Evolutionary conservation across 1,140 invertebrate genomes (phyloP), one percentile per base, ranked within the genome.

Genomic region (Nixonia krombeini): DNA sequence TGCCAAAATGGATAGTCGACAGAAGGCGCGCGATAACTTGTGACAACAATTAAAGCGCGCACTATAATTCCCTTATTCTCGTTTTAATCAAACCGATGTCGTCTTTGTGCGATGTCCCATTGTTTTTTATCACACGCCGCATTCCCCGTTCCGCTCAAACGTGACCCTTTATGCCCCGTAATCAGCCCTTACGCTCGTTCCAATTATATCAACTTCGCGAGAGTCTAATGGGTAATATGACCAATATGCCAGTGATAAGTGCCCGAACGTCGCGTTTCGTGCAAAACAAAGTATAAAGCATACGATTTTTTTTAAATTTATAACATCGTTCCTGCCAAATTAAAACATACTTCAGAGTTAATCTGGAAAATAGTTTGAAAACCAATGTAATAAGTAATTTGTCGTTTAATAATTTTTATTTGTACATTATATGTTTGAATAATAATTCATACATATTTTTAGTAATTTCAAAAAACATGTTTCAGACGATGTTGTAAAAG

Each of bases 51-150:
- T 75, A 76, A 63, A 26, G 49, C 61, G 42, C 45, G 46, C 47
- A 50, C 42, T 77, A 78, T 82, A 79, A 79, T 81, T 78, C 72
- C 71, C 63, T 70, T 81, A 81, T 83, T 83, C 78, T 78, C 72
- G 68, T 75, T 81, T 81, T 82, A 81, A 82, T 82, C 74, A 79
- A 79, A 45, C 21, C 73, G 53, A 65, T 65, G 66, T 42, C 53
- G 66, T 64, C 58, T 73, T 75, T 73, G 70, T 73, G 37, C 7
- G 6, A 6, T 13, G 13, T 33, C 31, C 45, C 65, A 75, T 83
- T 81, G 77, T 82, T 71, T 76, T n/a, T 64, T 33, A 58, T 64
- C 55, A 52, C 66, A 49, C 64, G 53, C 26, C 55, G 63, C 46
- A 74, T 70, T 74, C 81, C 78, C 67, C 25, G 33, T 31, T 17